Conservation (phyloP, 1,140 invertebrate genomes). For the Atta colombica region DNA sequence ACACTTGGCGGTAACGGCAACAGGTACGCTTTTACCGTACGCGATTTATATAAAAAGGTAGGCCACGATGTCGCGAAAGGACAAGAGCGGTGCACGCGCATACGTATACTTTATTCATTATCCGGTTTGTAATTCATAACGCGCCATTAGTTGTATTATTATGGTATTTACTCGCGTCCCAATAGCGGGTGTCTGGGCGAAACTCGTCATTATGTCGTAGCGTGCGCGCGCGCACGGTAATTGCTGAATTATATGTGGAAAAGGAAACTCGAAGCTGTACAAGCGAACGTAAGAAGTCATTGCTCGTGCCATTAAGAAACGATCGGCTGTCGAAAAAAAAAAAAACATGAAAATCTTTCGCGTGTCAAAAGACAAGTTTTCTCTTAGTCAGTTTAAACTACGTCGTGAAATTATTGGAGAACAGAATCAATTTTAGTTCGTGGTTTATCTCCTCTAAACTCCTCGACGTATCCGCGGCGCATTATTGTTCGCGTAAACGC, state of each 20-base stretch:
- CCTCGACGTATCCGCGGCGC: conserved; percentile 44
- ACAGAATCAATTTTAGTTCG: not conserved
- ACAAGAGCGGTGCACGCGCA: conserved; percentile 23
- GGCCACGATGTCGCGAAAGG: not conserved
- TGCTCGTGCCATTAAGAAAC: conserved; percentile 11
- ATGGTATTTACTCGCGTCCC: conserved; percentile 71
- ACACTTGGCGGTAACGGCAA: conserved; percentile 60
- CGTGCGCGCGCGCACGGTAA: conserved; percentile 64
- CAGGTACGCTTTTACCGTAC: conserved; percentile 49
- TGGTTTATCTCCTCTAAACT: not conserved
- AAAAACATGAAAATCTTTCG: not conserved
- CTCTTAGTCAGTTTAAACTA: not conserved
- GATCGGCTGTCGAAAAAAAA: not conserved
- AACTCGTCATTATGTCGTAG: conserved; percentile 72
- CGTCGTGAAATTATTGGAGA: not conserved
- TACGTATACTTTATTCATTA: conserved; percentile 71
- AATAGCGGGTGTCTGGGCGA: conserved; percentile 69
- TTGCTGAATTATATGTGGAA: conserved; percentile 63
- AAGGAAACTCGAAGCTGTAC: conserved; percentile 57
- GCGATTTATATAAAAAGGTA: conserved; percentile 52
- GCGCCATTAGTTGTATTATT: conserved; percentile 75
- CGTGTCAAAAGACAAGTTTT: too few relatives aligned
- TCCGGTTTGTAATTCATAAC: conserved; percentile 74
- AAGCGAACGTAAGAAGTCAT: conserved; percentile 33
- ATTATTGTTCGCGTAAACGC: conserved; percentile 84